A percentile compares a stretch with the other conserved stretches of the same genome.
phyloP scores from a whole-genome alignment of 1,140 invertebrate genomes.

The Antheraea mylitta region DNA sequence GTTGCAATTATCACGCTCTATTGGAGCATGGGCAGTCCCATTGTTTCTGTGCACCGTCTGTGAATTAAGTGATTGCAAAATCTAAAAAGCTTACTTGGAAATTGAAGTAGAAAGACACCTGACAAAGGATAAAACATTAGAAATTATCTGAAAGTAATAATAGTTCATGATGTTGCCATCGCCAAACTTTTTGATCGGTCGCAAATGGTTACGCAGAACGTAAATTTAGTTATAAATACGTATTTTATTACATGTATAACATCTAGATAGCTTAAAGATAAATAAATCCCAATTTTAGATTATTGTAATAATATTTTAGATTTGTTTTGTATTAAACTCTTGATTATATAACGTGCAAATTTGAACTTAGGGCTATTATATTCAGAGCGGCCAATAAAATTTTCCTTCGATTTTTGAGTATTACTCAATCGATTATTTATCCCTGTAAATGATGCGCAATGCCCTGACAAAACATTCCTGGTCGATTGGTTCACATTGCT shows the following conservation, averaged over 20 bases:
- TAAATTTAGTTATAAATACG: too few species aligned
- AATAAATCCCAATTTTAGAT: too few species aligned
- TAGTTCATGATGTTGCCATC: not conserved
- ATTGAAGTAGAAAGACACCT: not conserved
- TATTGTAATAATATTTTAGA: too few species aligned
- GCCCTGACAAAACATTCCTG: slow-evolving; percentile 61
- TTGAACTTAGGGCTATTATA: too few species aligned
- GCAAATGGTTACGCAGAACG: too few species aligned
- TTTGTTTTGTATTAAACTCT: too few species aligned
- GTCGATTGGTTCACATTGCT: slow-evolving; percentile 55
- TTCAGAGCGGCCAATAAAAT: too few species aligned
- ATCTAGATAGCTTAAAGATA: too few species aligned
- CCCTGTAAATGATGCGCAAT: slow-evolving; percentile 33
- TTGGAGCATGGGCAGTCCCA: slow-evolving; percentile 53
- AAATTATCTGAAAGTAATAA: not conserved
- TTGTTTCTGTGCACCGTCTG: slow-evolving; percentile 50
- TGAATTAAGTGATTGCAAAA: slow-evolving; percentile 28
- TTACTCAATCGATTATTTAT: slow-evolving; percentile 18
- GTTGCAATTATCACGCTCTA: slow-evolving; percentile 67
- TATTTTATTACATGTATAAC: too few species aligned
- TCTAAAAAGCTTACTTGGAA: not conserved
- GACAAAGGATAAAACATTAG: not conserved
- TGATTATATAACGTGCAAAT: too few species aligned
- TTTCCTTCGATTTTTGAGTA: too few species aligned
- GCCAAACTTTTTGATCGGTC: too few species aligned